Evolutionary conservation across 2,888 invertebrate species (phyloP), one percentile per base, ranked within the genome.

Genomic region (Macropis europaea): DNA sequence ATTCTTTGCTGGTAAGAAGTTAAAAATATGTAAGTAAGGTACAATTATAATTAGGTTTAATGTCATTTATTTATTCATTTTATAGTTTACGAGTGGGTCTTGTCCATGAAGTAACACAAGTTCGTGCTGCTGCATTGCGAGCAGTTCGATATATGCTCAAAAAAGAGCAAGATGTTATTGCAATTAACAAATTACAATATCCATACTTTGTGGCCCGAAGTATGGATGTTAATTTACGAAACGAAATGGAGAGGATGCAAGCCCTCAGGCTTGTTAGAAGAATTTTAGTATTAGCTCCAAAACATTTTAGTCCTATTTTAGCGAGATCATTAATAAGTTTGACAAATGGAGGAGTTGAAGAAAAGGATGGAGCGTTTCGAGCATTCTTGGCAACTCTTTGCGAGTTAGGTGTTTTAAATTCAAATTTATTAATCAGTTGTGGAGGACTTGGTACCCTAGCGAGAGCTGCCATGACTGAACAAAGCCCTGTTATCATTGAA

Each of bases 171-270:
- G 95, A 97, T 90, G 93, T 98, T 76, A 92, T 94, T 82, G 92
- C 93, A 62, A 94, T 98, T 82, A 95, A 97, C 88, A 93, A 94
- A 81, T 91, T 97, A 77, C 95, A 96, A 87, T 92, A 97, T 85
- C 97, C 97, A 78, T 95, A 94, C 90, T 93, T 98, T 81, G 93
- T 98, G 72, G 94, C 94, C 80, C 94, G 96, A 93, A 97, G 97
- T 77, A 93, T 99, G 88, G 99, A 99, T 91, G 91, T 98, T 73
- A 94, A 95, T 90, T 91, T 97, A 48, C 95, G 95, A 83, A 97
- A 97, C 90, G 98, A 99, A 89, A 94, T 97, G 81, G 99, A 98
- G 90, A 93, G 98, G 42, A 94, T 97, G 57, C 98, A 98, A 91
- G 97, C 97, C 0, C 91, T 98, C 82, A 95, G 97, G 84, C 93